Conservation (phyloP, 2,888 invertebrate genomes). For the Nineta flava region DNA sequence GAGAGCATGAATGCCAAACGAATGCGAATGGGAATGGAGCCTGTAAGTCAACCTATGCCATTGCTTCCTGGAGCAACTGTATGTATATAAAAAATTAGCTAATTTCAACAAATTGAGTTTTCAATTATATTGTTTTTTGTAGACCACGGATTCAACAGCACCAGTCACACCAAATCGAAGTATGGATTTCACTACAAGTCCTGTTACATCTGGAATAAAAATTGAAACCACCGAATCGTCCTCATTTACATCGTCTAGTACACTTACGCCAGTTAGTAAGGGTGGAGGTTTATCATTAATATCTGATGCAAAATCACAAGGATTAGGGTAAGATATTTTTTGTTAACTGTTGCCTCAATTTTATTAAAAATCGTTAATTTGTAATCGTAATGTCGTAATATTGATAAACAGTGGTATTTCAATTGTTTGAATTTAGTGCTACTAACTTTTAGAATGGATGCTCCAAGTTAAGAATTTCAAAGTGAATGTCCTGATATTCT, state of each 20-base stretch:
- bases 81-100: constrained; percentile 18
- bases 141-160: constrained; percentile 44
- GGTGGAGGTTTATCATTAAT: constrained; percentile 16
- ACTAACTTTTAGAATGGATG: too few species aligned
- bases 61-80: constrained; percentile 49
- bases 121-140: constrained; percentile 13
- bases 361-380: too few species aligned
- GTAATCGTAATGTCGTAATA: too few species aligned
- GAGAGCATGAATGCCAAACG: constrained; percentile 95
- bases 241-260: constrained; percentile 31
- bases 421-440: too few species aligned
- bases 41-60: constrained; percentile 81
- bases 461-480: too few species aligned
- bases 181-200: constrained; percentile 24
- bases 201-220: constrained; percentile 23
- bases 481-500: too few species aligned
- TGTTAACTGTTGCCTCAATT: too few species aligned
- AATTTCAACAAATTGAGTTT: background rate
- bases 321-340: constrained; percentile 1
- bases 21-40: constrained; percentile 90
- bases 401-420: too few species aligned
- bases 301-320: constrained; percentile 2
- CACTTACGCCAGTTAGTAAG: constrained; percentile 29
- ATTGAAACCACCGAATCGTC: constrained; percentile 24
- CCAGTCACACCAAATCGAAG: constrained; percentile 29